Evolutionary conservation across 2,113 vertebrate genomes (phyloP), one percentile per base, ranked within the genome.

Genomic region (Labeo catla): DNA sequence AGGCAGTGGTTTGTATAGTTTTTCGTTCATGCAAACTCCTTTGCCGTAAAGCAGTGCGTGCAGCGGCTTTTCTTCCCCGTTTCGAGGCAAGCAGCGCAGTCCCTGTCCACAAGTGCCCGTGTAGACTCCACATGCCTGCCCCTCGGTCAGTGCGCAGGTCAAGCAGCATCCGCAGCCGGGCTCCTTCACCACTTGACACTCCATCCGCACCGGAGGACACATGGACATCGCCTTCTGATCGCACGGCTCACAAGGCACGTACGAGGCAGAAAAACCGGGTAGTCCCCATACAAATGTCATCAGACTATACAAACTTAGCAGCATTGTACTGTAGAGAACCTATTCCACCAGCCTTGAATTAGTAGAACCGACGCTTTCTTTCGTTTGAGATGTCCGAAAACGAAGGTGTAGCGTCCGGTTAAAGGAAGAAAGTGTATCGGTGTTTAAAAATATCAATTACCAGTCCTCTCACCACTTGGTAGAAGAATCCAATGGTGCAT

Each of bases 161-260:
- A 96, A 95, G 91, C 98, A 99, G 96, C 98, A 99, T 90, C 98
- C 98, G 93, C 98, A 99, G 93, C 98, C 98, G 19, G 98, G 98
- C 93, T 99, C 98, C 93, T 97, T 98, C 88, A 98, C 98, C 93
- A 95, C 94, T 94, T 98, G 95, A 73, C 98, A 99, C 91, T 95
- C 96, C 89, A 95, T 90, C 47, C 97, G 96, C 91, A 95, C 94
- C 84, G 95, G 94, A 76, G 96, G 96, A 87, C 98, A 99, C 94
- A 98, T 94, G 84, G 97, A 97, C 81, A 94, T 93, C 21, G 96
- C 96, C 90, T 98, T 98, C 87, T 95, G 94, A 82, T 99, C 98
- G 93, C 98, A 99, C 79, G 96, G 96, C 91, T 98, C 96, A 91
- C 98, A 99, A 83, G 97, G 98, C 91, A 99, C 97, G 91, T 96